Base-by-base conservation (phyloP, 2,888 invertebrate genomes). In the Drosophila mayaguana region DNA sequence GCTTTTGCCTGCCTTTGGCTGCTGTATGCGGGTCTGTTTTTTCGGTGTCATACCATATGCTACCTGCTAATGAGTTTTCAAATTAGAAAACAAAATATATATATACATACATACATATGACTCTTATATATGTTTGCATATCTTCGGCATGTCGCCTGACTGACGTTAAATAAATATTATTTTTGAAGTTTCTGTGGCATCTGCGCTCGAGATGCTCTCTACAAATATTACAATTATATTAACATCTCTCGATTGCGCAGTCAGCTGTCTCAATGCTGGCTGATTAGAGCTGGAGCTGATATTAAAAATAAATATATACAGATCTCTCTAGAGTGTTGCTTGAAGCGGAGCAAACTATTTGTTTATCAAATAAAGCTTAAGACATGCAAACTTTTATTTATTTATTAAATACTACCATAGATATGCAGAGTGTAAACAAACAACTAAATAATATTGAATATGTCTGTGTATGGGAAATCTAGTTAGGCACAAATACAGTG, bases 61-160 rank as follows among this genome's bases (percentile, higher is more conserved):
- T 87, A 87, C 86, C 86, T 87, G 90, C 87, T 83, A 89, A 90
- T 87, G 90, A 88, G 81, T 71, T 74, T 72, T 72, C 80, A 65
- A 83, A 80, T 90, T 80, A 88, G 83, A 76, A 78, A 80, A 72
- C 69, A 53, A 67, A 74, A 81, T 73, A 71, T 32, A 50, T 59
- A 28, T n/a, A n/a, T 8, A 16, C 22, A 43, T 3, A 25, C 25
- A 16, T 53, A 38, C 6, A 22, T 45, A 45, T 22, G 22, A 8
- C 20, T 40, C 25, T 18, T 43, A 25, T 38, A 55, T 63, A 34
- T 51, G 9, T 51, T 20, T 53, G 51, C 34, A 64, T 60, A 40
- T 45, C 62, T 51, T 2, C 5, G 72, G 45, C 51, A 72, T 66
- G 38, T 20, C 75, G 40, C 11, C 22, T 28, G 34, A 51, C 57